These are phyloP conservation scores for Odontophorus gujanensis DNA, from an alignment of 2,113 vertebrate species.

Conservation along the genomic window DNA sequence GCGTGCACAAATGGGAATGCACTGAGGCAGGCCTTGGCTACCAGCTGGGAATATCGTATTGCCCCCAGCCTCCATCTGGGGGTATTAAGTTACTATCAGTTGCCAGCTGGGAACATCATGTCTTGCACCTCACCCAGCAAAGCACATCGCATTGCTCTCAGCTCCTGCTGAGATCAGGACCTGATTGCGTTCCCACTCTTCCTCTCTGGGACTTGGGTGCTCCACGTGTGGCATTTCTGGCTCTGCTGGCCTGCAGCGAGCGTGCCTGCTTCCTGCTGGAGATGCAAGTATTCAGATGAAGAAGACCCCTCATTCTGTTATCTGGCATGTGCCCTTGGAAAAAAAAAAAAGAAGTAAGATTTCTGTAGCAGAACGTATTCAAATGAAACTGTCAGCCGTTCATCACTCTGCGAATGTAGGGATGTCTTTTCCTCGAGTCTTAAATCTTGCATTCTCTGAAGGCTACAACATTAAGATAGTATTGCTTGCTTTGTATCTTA, in stretches of 20 bases:
- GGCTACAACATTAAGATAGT: not conserved
- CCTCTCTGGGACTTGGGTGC: not conserved
- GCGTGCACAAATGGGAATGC: slow-evolving; percentile 32
- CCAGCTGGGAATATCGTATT: slow-evolving; percentile 75
- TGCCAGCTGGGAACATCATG: slow-evolving; percentile 72
- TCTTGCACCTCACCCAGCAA: slow-evolving; percentile 65
- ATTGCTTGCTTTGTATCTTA: not conserved
- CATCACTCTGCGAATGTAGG: slow-evolving; percentile 3
- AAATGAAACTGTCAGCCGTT: not conserved
- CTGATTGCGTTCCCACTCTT: not conserved
- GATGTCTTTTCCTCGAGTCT: not conserved
- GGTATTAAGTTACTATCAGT: slow-evolving; percentile 70
- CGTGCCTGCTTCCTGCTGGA: not conserved
- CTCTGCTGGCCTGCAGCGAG: not conserved
- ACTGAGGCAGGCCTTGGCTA: slow-evolving; percentile 43
- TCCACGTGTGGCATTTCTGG: not conserved
- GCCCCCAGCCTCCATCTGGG: slow-evolving; percentile 70
- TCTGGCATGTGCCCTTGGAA: not conserved
- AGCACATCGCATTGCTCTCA: not conserved
- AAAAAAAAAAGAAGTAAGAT: not conserved
- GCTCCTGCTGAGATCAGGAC: slow-evolving; percentile 7
- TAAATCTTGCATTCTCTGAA: slow-evolving; percentile 35
- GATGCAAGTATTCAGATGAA: not conserved
- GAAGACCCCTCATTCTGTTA: not conserved
- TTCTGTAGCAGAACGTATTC: not conserved